Percentiles rank a stretch among this genome's conserved stretches.
Evolutionary conservation across 2,797 vertebrate species (phyloP).

Genomic region (Buphagus erythrorhynchus): DNA sequence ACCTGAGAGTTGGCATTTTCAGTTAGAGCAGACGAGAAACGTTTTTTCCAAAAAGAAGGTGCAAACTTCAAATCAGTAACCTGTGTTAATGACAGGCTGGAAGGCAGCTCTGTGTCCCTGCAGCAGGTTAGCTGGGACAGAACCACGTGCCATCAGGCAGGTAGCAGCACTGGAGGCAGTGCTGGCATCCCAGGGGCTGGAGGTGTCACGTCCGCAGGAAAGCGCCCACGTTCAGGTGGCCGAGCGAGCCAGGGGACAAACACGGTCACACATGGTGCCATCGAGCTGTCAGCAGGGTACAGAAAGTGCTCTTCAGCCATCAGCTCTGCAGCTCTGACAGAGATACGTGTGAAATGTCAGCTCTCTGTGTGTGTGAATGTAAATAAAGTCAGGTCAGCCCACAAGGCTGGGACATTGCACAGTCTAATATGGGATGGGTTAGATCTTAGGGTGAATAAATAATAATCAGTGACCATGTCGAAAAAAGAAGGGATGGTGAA

Average conservation of each 20-base stretch:
- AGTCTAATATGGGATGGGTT: not conserved
- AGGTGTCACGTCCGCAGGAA: not conserved
- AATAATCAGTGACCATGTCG: not conserved
- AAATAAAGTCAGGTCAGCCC: not conserved
- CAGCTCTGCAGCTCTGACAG: not conserved
- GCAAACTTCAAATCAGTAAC: too few species aligned
- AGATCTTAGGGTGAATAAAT: not conserved
- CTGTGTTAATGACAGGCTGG: fast-evolving
- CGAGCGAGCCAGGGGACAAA: fast-evolving
- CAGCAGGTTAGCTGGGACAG: not conserved
- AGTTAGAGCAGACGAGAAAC: not conserved
- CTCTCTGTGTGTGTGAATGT: not conserved
- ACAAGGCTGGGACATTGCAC: not conserved
- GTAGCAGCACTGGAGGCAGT: not conserved
- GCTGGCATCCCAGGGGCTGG: not conserved
- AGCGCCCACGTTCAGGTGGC: fast-evolving
- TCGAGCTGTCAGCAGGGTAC: not conserved
- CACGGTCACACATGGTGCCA: not conserved
- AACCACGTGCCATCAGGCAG: not conserved
- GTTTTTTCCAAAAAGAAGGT: not conserved
- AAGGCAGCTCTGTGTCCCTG: not conserved
- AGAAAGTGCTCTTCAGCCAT: not conserved
- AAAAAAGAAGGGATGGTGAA: not conserved
- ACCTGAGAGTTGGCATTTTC: not conserved
- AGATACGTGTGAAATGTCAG: fast-evolving